Evolutionary conservation across 2,797 vertebrate species (phyloP).

Genomic region (Sebastes cheni): DNA sequence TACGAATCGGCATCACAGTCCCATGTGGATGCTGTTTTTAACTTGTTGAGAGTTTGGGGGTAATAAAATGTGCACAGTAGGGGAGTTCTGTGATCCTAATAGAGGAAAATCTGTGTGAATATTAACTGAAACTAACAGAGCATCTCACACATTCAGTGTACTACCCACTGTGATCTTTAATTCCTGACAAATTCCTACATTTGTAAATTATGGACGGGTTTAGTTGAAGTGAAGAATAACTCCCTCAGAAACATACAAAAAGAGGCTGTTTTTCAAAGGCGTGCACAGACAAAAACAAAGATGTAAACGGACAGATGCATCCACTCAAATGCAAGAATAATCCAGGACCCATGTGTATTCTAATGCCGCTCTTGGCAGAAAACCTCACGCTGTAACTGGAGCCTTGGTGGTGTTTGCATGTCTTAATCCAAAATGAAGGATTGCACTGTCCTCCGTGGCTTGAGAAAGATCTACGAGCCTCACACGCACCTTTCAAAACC

Average conservation of each 20-base stretch:
- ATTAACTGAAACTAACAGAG: conserved; percentile 27
- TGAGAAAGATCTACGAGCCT: conserved; percentile 56
- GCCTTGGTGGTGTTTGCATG: conserved; percentile 39
- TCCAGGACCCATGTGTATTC: conserved; percentile 41
- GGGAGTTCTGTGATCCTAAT: conserved; percentile 18
- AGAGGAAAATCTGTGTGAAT: conserved; percentile 20
- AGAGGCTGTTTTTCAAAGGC: neutral
- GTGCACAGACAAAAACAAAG: conserved; percentile 25
- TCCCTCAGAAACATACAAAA: neutral
- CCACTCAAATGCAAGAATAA: conserved; percentile 37
- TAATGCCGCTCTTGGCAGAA: conserved; percentile 40
- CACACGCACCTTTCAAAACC: conserved; percentile 53
- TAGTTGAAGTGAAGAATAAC: neutral
- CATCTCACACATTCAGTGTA: neutral
- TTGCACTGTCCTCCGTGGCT: conserved; percentile 38
- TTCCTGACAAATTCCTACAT: neutral
- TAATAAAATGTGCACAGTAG: conserved; percentile 19
- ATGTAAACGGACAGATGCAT: conserved; percentile 42
- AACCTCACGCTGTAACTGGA: conserved; percentile 32
- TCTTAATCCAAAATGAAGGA: conserved; percentile 70
- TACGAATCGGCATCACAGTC: conserved; percentile 11
- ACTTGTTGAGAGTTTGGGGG: conserved; percentile 1
- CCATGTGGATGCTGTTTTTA: conserved; percentile 1
- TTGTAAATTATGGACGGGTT: neutral
- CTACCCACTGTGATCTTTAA: conserved; percentile 11